Base-by-base conservation (phyloP, 2,888 invertebrate genomes). In the Apamea sordens region DNA sequence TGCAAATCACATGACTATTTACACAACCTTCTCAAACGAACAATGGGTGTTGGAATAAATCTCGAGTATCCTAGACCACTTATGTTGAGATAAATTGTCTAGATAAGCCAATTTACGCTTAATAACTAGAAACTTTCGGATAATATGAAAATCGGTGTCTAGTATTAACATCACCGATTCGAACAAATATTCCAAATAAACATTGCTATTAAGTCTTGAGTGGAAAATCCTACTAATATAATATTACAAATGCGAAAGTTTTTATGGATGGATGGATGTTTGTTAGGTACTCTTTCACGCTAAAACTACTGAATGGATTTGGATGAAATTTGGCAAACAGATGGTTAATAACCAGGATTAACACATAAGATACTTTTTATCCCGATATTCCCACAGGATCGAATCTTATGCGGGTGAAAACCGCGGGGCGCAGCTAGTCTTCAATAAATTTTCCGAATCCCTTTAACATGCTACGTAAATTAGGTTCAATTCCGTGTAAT, bases 1-100 rank as follows among this genome's bases (percentile, higher is more conserved):
- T 90, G 89, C 86, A 87, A 91, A 91, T 90, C 86, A 85, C 79
- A 79, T 84, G 86, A 80, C 67, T 88, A 80, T 89, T 91, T 90
- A 89, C 87, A 86, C 89, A 92, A 92, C 92, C 92, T 92, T 93
- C 91, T 88, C 90, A 84, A 90, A 89, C 85, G 80, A 93, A 94
- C 93, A 94, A 94, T 94, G 82, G 92, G 76, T 87, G 90, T 89
- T 82, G 83, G 88, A 88, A 90, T 89, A 84, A 86, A 86, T 89
- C 86, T 88, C 80, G 47, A 85, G 86, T 87, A 89, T 85, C 86
- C 81, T 86, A 90, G 82, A 87, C 76, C 70, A 80, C 76, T 85
- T 78, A 79, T 78, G 56, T 80, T 59, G 73, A 82, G 77, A 88
- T 86, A 80, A 86, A 86, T 83, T 71, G 28, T 75, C 86, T 86